phyloP scores from a whole-genome alignment of 2,113 vertebrate genomes.

The Coptodon rendalli region DNA sequence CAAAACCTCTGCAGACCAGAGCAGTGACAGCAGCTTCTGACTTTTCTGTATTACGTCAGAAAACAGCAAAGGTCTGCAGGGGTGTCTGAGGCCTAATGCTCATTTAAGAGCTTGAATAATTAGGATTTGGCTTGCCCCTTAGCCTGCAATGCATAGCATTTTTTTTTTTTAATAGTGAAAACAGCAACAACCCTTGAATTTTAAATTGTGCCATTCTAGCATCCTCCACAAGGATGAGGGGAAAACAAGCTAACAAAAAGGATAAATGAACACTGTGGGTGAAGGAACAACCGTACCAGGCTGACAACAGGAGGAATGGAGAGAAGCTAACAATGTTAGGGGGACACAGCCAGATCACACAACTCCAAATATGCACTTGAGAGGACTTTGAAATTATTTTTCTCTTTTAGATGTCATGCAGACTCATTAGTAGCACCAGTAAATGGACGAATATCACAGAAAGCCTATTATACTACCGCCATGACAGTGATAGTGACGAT shows the following conservation, averaged over 20 bases:
- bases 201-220: slow-evolving; percentile 71
- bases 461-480: slow-evolving; percentile 3
- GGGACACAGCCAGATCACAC: neutral
- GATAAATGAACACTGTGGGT: neutral
- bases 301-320: slow-evolving; percentile 27
- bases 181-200: slow-evolving; percentile 37
- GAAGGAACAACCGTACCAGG: neutral
- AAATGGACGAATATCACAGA: slow-evolving; percentile 8
- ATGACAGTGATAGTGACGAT: neutral
- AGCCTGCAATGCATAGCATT: slow-evolving; percentile 74
- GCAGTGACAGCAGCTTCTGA: slow-evolving; percentile 76
- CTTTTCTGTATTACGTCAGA: slow-evolving; percentile 82
- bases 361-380: neutral
- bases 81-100: slow-evolving; percentile 33
- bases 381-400: neutral
- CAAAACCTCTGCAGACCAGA: slow-evolving; percentile 74
- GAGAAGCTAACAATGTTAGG: neutral
- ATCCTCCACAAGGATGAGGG: slow-evolving; percentile 63
- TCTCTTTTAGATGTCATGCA: neutral
- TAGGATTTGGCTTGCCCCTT: slow-evolving; percentile 73
- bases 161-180: neutral
- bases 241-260: slow-evolving; percentile 19
- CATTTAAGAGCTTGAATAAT: slow-evolving; percentile 34
- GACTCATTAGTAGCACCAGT: slow-evolving; percentile 51
- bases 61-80: slow-evolving; percentile 73